Base-by-base conservation (phyloP, 2,113 vertebrate species). In the Coryphaenoides rupestris region DNA sequence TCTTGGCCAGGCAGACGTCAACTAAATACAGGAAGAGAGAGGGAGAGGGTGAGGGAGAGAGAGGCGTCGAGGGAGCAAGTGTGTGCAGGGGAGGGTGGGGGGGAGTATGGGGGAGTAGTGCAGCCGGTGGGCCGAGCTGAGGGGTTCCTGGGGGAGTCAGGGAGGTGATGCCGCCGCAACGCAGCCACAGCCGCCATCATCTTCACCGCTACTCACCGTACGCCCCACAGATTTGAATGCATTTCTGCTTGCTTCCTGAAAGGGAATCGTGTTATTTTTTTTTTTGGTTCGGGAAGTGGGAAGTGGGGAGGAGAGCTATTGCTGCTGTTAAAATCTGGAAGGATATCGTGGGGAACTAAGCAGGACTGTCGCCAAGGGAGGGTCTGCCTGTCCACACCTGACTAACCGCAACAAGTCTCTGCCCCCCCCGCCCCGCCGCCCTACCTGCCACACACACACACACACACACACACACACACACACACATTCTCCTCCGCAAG, bases 11-110 rank as follows among this genome's bases (percentile, higher is more conserved):
- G 75, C 84, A 84, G 68, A 72, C 81, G 74, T 83, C 70, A 86
- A 82, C 82, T 82, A 84, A 89, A 85, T 75, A 81, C 62, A 75
- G 69, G 58, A 75, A 84, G 78, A 81, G 69, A 65, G 77, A 75
- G 33, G 83, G 78, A 82, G 69, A 65, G 77, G 75, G n/a, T n/a
- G n/a, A n/a, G n/a, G n/a, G n/a, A n/a, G 33, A 84, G 78, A 82
- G 69, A 65, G 77, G 75, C 13, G 52, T 21, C n/a, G 58, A 64
- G 63, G 19, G 63, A 73, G 65, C 59, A 46, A 72, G 69, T 45
- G 67, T 79, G 58, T 60, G 66, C 71, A 12, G 33, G 33, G 9
- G 33, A 10, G 33, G 33, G 7, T 40, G 33, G 33, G 5, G 33
- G 33, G 5, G 2, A 10, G 28, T n/a, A 72, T 73, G 71, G 75